phyloP scores from a whole-genome alignment of 2,888 invertebrate genomes.

The Mythimna albipuncta region DNA sequence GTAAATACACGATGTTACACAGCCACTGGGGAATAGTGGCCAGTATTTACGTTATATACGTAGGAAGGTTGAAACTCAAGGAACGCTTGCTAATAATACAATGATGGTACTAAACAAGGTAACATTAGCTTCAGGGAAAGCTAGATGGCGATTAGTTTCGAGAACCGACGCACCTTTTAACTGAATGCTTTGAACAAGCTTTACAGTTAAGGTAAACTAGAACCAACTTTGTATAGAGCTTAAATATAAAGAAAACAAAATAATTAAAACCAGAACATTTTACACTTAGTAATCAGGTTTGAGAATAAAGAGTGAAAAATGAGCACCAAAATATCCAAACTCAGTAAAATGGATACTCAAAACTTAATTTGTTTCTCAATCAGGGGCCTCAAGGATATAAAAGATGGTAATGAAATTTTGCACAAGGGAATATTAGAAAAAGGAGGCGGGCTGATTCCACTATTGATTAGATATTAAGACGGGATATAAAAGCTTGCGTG shows the following conservation, averaged over 20 bases:
- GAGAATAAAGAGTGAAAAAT: conserved; percentile 5
- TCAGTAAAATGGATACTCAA: conserved; percentile 27
- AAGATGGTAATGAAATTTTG: conserved; percentile 46
- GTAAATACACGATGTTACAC: conserved; percentile 35
- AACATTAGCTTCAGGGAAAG: conserved; percentile 40
- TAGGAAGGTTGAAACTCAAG: conserved; percentile 21
- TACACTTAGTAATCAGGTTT: not conserved
- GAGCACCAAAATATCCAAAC: conserved; percentile 21
- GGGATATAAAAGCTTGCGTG: conserved; percentile 5
- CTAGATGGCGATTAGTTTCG: conserved; percentile 43
- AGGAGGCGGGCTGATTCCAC: conserved; percentile 17
- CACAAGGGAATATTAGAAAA: conserved; percentile 39
- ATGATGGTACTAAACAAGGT: conserved; percentile 39
- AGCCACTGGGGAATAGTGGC: conserved; percentile 34
- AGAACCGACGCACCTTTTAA: conserved; percentile 35
- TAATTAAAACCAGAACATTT: not conserved
- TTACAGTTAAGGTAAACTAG: conserved; percentile 13
- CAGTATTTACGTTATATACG: conserved; percentile 37
- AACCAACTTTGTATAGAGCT: conserved; percentile 1
- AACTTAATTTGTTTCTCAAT: conserved; percentile 53
- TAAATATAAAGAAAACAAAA: not conserved
- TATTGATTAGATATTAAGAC: conserved; percentile 29
- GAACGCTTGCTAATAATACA: conserved; percentile 42
- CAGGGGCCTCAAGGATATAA: conserved; percentile 34
- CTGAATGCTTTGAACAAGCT: conserved; percentile 25